A percentile compares a stretch with the other conserved stretches of the same genome.
These are phyloP conservation scores for Eunapius fragilis DNA, from an alignment of 37 sponge, comb jelly and placozoan species.

Conservation along the genomic window DNA sequence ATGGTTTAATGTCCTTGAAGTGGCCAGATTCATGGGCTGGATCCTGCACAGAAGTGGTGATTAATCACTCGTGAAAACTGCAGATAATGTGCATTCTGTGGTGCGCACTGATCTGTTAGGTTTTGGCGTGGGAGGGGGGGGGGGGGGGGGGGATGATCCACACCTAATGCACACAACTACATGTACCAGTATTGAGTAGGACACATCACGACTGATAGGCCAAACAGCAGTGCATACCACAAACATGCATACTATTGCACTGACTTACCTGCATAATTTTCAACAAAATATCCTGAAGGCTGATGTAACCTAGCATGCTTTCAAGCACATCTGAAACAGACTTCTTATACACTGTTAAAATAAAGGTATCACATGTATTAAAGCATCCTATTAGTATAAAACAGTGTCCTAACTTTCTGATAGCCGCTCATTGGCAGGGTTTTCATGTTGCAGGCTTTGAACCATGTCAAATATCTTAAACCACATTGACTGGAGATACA, in stretches of 20 bases:
- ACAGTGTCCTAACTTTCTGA: constrained; percentile 18
- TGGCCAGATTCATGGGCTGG: constrained; percentile 18
- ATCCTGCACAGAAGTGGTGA: constrained; percentile 2
- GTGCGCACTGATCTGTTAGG: neutral
- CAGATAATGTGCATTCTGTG: neutral
- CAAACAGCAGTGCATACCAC: neutral
- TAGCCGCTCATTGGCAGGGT: constrained; percentile 6
- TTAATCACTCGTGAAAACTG: neutral
- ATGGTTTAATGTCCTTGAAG: constrained; percentile 78
- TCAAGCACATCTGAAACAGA: constrained; percentile 54
- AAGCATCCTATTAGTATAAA: neutral
- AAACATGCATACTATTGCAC: neutral
- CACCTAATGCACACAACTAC: no score
- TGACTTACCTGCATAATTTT: constrained; percentile 61
- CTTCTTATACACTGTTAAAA: constrained; percentile 32
- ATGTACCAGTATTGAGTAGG: neutral
- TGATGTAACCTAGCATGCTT: constrained; percentile 72
- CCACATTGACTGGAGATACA: constrained; percentile 51
- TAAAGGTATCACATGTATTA: neutral
- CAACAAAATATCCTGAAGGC: constrained; percentile 62
- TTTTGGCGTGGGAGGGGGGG: no score
- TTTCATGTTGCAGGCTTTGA: constrained; percentile 36
- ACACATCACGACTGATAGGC: neutral
- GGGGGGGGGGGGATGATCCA: no score
- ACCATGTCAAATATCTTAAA: constrained; percentile 56